These are phyloP conservation scores for Nothoprocta perdicaria DNA, from an alignment of 2,113 vertebrate genomes.

Conservation along the genomic window DNA sequence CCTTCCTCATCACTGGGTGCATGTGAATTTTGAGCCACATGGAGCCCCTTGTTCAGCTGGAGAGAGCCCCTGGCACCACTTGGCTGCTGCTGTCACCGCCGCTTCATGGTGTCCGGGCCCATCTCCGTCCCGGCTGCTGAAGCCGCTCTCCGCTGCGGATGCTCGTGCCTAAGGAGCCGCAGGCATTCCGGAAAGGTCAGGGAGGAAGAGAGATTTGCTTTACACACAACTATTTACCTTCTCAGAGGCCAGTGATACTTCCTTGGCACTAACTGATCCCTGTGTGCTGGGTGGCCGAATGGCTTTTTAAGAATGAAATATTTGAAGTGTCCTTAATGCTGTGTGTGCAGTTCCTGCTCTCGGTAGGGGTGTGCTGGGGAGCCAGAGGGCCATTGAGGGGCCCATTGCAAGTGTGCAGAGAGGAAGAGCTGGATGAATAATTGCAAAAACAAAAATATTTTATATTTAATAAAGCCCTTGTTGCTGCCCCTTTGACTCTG, in stretches of 20 bases:
- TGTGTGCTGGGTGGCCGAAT: neutral
- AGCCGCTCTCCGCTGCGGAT: neutral
- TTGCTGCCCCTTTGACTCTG: neutral
- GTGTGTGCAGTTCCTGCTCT: neutral
- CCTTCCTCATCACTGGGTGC: neutral
- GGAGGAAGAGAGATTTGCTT: neutral
- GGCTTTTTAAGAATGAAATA: slow-evolving; percentile 26
- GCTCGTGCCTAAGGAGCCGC: neutral
- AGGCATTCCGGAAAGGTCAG: neutral
- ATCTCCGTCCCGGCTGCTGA: accelerated
- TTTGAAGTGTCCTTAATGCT: neutral
- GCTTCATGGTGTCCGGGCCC: neutral
- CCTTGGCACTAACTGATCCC: neutral
- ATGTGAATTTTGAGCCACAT: neutral
- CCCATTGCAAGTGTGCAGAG: neutral
- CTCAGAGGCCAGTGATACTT: neutral
- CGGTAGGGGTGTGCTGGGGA: neutral
- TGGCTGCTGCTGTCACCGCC: accelerated
- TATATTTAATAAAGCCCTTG: neutral
- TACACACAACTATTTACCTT: neutral
- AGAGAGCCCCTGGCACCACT: neutral
- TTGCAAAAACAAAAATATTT: neutral
- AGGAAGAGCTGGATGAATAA: slow-evolving; percentile 1
- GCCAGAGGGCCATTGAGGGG: neutral
- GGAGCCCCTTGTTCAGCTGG: neutral